Conservation (phyloP, 1,140 invertebrate genomes). For the Ctenoplectra terminalis region DNA sequence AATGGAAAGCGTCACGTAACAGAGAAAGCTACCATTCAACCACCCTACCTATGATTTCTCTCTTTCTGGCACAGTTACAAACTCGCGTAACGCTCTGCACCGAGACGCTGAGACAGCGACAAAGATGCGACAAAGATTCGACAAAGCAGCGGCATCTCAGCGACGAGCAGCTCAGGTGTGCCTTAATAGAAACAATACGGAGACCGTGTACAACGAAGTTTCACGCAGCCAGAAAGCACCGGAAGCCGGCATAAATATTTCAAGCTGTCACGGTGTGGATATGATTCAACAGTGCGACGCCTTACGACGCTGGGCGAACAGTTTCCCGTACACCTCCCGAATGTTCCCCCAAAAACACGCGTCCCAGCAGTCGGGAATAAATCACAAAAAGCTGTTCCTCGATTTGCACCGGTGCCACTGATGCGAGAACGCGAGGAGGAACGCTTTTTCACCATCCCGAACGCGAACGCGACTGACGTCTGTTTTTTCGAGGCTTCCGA, state of each 20-base stretch:
- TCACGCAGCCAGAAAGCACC: conserved; percentile 35
- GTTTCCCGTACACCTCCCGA: not conserved
- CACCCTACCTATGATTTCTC: not conserved
- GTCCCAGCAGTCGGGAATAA: not conserved
- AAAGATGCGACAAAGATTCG: conserved; percentile 49
- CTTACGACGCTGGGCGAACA: conserved; percentile 21
- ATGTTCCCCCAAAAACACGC: conserved; percentile 19
- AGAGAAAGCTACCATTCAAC: not conserved
- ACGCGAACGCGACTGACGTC: not conserved
- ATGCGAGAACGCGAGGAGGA: not conserved
- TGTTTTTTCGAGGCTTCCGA: not conserved
- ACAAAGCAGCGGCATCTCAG: conserved; percentile 32
- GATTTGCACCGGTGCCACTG: conserved; percentile 3
- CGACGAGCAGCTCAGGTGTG: conserved; percentile 15
- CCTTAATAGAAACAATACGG: conserved; percentile 48
- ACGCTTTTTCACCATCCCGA: not conserved
- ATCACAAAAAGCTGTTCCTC: conserved; percentile 6
- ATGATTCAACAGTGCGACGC: conserved; percentile 23
- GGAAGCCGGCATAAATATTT: conserved; percentile 46
- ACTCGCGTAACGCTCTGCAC: not conserved
- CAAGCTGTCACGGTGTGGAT: conserved; percentile 30
- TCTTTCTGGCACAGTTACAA: not conserved
- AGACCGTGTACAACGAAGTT: conserved; percentile 12
- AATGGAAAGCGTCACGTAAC: not conserved
- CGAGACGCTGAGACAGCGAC: not conserved